Base-by-base conservation (phyloP, 1,140 invertebrate species). In the Calosoma granatense region DNA sequence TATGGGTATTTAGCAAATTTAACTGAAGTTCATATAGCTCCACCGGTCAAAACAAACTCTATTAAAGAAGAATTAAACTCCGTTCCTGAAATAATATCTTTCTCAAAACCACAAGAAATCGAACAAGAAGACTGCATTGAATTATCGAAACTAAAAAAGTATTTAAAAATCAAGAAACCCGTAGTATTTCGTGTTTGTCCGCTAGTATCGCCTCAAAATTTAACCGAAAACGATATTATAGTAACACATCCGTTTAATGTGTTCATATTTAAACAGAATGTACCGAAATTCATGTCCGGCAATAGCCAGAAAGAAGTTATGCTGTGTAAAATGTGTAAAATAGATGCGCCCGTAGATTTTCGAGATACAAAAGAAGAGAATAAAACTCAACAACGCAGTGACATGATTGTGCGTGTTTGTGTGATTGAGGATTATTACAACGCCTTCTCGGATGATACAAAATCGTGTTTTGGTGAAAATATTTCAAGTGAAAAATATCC, bases 1-100 rank as follows among this genome's bases (percentile, higher is more conserved):
- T 65, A 64, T 6, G 69, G 68, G 17, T 57, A 53, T 20, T 43
- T 71, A 23, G 67, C 70, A 58, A 54, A 66, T 61, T 58, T 71
- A 53, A 68, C 68, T 12, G 70, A 70, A 67, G 63, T 71, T 20
- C 55, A 60, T 11, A 67, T 71, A 20, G 57, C 64, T 60, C 59
- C 62, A 43, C 62, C 60, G 20, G 22, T 20, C 3, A 22, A 43
- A 54, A 9, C 21, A 54, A 54, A 41, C 15, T 19, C 53, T 15
- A 11, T 17, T 11, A 9, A 11, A 47, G 17, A 47, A 12, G 15
- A 47, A 47, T 3, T 11, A 17, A 4, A 11, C 15, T 12, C 41
- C 4, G 14, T 30, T 4, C 26, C 26, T 30, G 6, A 30, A 30
- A 14, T 6, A 30, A 30, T 30, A 4, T 4, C 14, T n/a, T 36